Evolutionary conservation across 2,797 vertebrate genomes (phyloP).

Genomic region (Epinephelus malabaricus): DNA sequence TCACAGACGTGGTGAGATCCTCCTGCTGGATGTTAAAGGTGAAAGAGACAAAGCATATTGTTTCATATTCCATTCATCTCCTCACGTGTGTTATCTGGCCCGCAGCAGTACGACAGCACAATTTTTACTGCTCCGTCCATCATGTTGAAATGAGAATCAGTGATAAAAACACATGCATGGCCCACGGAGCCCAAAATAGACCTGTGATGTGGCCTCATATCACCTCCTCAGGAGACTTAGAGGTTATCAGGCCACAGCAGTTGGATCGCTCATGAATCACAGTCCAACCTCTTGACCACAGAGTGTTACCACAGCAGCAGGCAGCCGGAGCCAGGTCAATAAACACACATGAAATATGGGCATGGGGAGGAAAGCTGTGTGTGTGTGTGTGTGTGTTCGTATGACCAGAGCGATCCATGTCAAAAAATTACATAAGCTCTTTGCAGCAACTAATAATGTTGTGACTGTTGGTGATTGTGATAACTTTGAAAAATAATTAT

Average conservation of each 20-base stretch:
- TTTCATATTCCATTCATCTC: not conserved
- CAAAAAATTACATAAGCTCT: constrained; percentile 1
- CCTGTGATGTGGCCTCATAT: not conserved
- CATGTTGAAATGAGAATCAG: not conserved
- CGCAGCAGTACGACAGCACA: not conserved
- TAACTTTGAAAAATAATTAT: no score
- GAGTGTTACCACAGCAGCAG: not conserved
- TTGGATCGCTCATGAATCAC: constrained; percentile 54
- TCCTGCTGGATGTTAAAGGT: constrained; percentile 6
- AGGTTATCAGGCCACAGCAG: constrained; percentile 70
- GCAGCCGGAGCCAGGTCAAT: not conserved
- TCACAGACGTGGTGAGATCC: not conserved
- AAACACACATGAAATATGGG: constrained; percentile 35
- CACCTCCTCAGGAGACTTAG: constrained; percentile 27
- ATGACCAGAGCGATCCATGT: not conserved
- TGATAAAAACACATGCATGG: constrained; percentile 18
- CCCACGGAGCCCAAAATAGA: constrained; percentile 24
- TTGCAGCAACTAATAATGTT: not conserved
- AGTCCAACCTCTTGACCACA: constrained; percentile 11
- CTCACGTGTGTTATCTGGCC: constrained; percentile 29
- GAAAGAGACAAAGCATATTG: constrained; percentile 4
- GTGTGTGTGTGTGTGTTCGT: constrained; percentile 7
- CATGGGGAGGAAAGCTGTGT: not conserved
- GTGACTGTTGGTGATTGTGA: not conserved
- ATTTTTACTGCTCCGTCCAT: not conserved